phyloP scores from a whole-genome alignment of 2,797 vertebrate genomes.

The Phataginus tricuspis region DNA sequence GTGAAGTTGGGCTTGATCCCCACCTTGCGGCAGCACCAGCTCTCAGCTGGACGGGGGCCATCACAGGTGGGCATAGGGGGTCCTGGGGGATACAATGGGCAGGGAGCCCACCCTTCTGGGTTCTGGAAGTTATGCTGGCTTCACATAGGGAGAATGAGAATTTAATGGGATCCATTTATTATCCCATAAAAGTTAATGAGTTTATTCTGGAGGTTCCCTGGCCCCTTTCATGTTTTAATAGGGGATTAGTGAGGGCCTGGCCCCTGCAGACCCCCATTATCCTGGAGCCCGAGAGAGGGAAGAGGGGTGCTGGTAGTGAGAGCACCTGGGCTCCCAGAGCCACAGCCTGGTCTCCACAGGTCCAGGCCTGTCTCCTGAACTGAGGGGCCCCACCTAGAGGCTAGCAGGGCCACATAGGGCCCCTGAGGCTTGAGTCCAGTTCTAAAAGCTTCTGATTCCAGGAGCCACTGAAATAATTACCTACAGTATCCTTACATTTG shows the following conservation, averaged over 20 bases:
- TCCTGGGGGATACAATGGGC: neutral
- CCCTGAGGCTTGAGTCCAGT: rapidly evolving
- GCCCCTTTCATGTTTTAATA: constrained; percentile 90
- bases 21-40: neutral
- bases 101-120: constrained; percentile 50
- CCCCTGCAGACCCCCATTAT: constrained; percentile 84
- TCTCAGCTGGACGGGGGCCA: neutral
- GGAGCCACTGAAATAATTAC: neutral
- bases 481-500: neutral
- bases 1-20: neutral
- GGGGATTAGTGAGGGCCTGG: constrained; percentile 86
- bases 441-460: constrained; percentile 40
- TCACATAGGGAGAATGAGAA: constrained; percentile 86
- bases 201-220: constrained; percentile 89
- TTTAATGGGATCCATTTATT: constrained; percentile 92
- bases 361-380: neutral
- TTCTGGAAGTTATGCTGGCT: constrained; percentile 82
- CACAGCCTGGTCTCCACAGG: neutral
- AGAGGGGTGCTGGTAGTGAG: neutral
- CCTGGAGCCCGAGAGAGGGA: constrained; percentile 45
- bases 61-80: neutral
- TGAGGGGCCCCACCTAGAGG: neutral
- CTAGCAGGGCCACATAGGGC: rapidly evolving
- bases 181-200: constrained; percentile 93
- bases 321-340: neutral